phyloP scores from a whole-genome alignment of 2,797 vertebrate species.

The Labeo calbasu region DNA sequence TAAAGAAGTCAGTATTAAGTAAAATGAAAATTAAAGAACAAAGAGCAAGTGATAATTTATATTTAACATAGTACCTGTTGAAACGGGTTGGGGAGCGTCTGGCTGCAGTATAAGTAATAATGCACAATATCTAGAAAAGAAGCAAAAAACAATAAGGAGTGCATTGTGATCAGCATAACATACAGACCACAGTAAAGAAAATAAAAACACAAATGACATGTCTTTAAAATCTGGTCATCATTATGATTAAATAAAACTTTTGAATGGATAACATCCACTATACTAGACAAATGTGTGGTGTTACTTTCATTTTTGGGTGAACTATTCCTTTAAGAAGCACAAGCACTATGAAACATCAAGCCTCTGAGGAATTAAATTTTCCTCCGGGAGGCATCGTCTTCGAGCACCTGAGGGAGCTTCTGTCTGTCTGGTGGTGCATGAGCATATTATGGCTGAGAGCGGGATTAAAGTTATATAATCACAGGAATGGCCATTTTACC shows the following conservation, averaged over 20 bases:
- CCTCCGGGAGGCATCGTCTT: not conserved
- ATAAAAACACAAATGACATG: not conserved
- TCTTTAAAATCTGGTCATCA: not conserved
- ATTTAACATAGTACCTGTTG: conserved; percentile 86
- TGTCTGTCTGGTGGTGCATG: conserved; percentile 5
- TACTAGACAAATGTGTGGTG: not conserved
- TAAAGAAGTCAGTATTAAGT: not conserved
- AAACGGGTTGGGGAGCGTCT: conserved; percentile 89
- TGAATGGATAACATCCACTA: not conserved
- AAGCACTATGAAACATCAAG: not conserved
- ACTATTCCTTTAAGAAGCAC: not conserved
- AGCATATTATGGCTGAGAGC: conserved; percentile 17
- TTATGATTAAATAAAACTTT: not conserved
- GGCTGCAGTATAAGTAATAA: conserved; percentile 95
- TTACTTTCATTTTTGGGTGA: not conserved
- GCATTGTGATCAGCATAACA: not conserved
- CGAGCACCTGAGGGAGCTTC: conserved; percentile 1
- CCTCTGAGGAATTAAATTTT: not conserved
- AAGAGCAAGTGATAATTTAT: not conserved
- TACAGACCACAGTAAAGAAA: not conserved
- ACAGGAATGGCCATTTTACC: conserved; percentile 17
- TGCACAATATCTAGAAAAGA: conserved; percentile 85
- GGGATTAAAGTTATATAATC: conserved; percentile 29
- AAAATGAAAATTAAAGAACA: not conserved
- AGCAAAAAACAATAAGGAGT: not conserved